Conservation (phyloP, 2,113 vertebrate species). For the Grammomys surdaster region DNA sequence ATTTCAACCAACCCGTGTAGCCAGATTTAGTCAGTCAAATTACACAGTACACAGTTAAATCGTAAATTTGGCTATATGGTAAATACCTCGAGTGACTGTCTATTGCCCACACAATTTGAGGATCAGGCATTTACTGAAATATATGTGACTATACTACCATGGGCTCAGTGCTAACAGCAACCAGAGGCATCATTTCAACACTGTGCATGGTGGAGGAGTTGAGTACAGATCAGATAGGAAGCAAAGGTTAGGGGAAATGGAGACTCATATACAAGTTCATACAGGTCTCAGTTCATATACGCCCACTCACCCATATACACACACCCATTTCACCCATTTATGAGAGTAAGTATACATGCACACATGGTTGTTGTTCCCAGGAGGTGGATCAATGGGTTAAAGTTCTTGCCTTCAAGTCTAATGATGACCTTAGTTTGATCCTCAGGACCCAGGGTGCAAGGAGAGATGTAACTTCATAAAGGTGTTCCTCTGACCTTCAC, state of each 20-base stretch:
- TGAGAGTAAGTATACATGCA: not conserved
- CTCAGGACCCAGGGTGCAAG: not conserved
- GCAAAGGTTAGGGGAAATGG: not conserved
- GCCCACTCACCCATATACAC: not conserved
- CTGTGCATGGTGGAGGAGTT: not conserved
- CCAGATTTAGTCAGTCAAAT: conserved; percentile 24
- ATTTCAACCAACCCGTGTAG: not conserved
- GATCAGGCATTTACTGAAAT: not conserved
- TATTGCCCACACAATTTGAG: not conserved
- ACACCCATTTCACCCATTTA: not conserved
- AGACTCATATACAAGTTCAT: not conserved
- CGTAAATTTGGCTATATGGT: conserved; percentile 18
- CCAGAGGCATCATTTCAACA: not conserved
- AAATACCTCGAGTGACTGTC: not conserved
- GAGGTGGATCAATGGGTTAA: not conserved
- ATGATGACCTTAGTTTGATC: not conserved
- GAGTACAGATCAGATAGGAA: not conserved
- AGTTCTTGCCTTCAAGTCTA: not conserved
- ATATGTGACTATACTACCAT: not conserved
- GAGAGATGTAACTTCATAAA: not conserved
- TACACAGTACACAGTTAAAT: not conserved
- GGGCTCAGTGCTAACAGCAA: not conserved
- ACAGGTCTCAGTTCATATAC: not conserved
- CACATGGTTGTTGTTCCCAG: not conserved
- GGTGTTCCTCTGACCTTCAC: not conserved